Evolutionary conservation across 2,888 invertebrate species (phyloP).

Genomic region (Allophyes oxyacanthae): DNA sequence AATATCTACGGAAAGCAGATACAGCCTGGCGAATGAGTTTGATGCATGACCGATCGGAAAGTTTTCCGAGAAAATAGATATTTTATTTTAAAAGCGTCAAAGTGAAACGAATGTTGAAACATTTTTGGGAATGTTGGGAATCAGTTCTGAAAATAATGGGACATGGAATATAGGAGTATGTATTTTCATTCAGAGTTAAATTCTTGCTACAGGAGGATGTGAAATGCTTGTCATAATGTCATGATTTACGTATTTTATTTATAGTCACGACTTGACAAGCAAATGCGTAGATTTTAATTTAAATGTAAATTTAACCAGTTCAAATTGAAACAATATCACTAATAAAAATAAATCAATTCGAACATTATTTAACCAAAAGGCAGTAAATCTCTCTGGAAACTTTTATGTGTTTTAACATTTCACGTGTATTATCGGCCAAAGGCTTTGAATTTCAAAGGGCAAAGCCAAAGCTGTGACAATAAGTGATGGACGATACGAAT

Average conservation of each 20-base stretch:
- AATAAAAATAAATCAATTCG: background rate
- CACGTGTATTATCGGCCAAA: background rate
- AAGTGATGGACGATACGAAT: slow-evolving; percentile 42
- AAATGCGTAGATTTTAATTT: too few species aligned
- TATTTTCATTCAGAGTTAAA: too few species aligned
- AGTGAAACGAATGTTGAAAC: slow-evolving; percentile 6
- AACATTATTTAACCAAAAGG: background rate
- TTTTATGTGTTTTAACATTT: slow-evolving; percentile 10
- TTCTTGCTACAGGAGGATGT: too few species aligned
- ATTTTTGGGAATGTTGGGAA: background rate
- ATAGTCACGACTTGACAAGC: too few species aligned
- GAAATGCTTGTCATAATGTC: too few species aligned
- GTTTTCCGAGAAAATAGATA: slow-evolving; percentile 38
- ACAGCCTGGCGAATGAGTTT: slow-evolving; percentile 36
- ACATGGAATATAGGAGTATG: too few species aligned
- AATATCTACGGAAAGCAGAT: slow-evolving; percentile 4
- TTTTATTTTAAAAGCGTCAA: slow-evolving; percentile 37
- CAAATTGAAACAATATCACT: too few species aligned
- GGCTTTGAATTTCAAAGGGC: slow-evolving; percentile 26
- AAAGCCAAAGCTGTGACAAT: slow-evolving; percentile 26
- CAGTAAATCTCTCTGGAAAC: background rate
- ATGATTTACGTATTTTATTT: too few species aligned
- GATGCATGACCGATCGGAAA: slow-evolving; percentile 50
- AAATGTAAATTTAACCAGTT: too few species aligned
- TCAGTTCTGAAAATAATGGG: background rate